A percentile compares a stretch with the other conserved stretches of the same genome.
These are phyloP conservation scores for Babyrousa celebensis DNA, from an alignment of 2,797 vertebrate genomes.

Conservation along the genomic window DNA sequence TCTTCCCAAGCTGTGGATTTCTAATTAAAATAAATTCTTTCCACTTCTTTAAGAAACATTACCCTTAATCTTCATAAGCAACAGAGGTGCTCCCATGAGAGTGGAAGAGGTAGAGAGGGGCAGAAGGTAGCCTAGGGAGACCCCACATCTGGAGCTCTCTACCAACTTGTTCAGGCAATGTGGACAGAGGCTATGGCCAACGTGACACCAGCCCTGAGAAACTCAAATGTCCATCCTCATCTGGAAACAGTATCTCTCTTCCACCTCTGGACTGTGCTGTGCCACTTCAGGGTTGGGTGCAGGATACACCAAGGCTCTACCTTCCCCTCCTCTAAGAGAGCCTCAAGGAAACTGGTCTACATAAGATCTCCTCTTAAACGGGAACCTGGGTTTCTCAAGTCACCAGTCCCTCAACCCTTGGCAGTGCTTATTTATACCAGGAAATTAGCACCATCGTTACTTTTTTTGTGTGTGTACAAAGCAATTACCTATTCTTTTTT, in stretches of 20 bases:
- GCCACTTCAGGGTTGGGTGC: neutral
- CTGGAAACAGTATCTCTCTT: neutral
- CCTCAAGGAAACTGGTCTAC: constrained; percentile 68
- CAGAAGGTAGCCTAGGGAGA: constrained; percentile 27
- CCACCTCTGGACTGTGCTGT: neutral
- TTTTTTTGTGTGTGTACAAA: constrained; percentile 80
- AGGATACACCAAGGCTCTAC: constrained; percentile 54
- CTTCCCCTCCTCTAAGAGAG: constrained; percentile 2
- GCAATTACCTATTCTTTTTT: constrained; percentile 74
- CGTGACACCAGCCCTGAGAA: constrained; percentile 69
- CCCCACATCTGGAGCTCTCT: constrained; percentile 52
- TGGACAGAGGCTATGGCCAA: constrained; percentile 45
- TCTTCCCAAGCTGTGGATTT: constrained; percentile 76
- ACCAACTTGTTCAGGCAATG: constrained; percentile 48
- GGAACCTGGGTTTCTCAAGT: constrained; percentile 68
- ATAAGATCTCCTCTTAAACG: constrained; percentile 67
- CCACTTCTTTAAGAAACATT: constrained; percentile 75
- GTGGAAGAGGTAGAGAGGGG: constrained; percentile 71
- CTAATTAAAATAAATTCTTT: constrained; percentile 78
- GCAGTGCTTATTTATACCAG: constrained; percentile 86
- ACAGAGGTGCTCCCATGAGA: constrained; percentile 65
- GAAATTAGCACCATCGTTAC: constrained; percentile 88
- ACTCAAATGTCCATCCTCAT: constrained; percentile 38
- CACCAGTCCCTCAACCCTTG: constrained; percentile 77
- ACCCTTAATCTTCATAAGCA: constrained; percentile 68